Evolutionary conservation across 2,888 invertebrate genomes (phyloP).

Genomic region (Priocnemis perturbator): DNA sequence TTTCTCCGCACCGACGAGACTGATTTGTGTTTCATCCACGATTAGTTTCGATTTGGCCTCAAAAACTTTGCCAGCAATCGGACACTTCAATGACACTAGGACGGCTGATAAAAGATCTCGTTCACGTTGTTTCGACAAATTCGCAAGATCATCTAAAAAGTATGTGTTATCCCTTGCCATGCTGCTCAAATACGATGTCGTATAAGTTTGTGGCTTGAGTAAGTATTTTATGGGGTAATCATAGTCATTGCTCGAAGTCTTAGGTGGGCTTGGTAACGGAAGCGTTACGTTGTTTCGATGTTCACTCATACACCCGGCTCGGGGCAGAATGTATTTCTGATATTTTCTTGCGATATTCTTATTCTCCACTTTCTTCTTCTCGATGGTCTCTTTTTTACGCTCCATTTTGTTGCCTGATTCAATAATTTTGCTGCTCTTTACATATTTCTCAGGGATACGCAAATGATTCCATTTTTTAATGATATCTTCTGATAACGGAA

Average conservation of each 20-base stretch:
- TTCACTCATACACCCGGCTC: too few relatives aligned
- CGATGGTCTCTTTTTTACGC: too few relatives aligned
- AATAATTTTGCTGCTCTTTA: too few relatives aligned
- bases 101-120: not conserved
- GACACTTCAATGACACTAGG: not conserved
- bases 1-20: not conserved
- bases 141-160: not conserved
- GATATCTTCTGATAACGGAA: conserved; percentile 44
- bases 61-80: not conserved
- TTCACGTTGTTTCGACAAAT: conserved; percentile 10
- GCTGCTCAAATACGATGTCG: not conserved
- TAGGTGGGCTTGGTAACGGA: too few relatives aligned
- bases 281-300: too few relatives aligned
- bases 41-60: not conserved
- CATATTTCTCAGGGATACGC: too few relatives aligned
- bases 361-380: too few relatives aligned
- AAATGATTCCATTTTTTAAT: too few relatives aligned
- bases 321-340: too few relatives aligned
- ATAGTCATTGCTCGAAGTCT: too few relatives aligned
- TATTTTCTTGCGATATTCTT: too few relatives aligned
- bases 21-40: not conserved
- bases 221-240: not conserved
- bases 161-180: not conserved
- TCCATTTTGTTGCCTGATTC: too few relatives aligned
- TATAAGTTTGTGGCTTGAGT: not conserved